Base-by-base conservation (phyloP, 2,888 invertebrate species). In the Temnothorax unifasciatus region DNA sequence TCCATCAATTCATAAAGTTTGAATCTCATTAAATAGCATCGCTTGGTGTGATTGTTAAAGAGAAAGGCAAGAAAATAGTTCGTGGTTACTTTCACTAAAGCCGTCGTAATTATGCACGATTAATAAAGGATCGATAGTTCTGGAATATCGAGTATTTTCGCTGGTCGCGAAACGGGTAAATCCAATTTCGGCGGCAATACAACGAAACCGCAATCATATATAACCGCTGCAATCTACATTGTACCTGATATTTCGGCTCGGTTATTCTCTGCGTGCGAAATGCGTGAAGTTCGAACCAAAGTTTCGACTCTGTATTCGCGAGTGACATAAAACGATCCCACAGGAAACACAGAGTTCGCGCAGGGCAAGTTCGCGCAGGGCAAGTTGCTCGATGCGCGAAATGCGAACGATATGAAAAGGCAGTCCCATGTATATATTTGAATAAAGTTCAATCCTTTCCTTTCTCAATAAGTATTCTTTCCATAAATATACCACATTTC, bases 201-300 rank as follows among this genome's bases (percentile, higher is more conserved):
- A 44, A 71, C 21, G 9, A 59, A 81, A 81, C 79, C 79, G 38
- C 71, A 71, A 71, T 71, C 71, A 15, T 59, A 21, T 15, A 47
- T 13, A 71, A 79, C 71, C 69, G 21, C 71, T 57, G 21, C 71
- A 79, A 69, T 81, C 38, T 71, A 66, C 18, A 71, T 77, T 71
- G 71, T 71, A 38, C 8, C 15, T 63, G 47, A 79, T 71, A 71
- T 50, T 69, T 79, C 15, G 44, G 15, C 15, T 69, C 47, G 34
- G n/a, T 71, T 79, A 71, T 71, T 71, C 57, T 69, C 79, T 44
- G 79, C 57, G 57, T 79, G 71, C 18, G 47, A 54, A 68, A 71
- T 44, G 4, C 5, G 38, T 44, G n/a, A 34, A 66, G 44, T 69
- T 69, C 34, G 21, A 25, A 77, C 15, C n/a, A 25, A 59, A 69